Evolutionary conservation across 2,113 vertebrate species (phyloP).

Genomic region (Dicaeum eximium): DNA sequence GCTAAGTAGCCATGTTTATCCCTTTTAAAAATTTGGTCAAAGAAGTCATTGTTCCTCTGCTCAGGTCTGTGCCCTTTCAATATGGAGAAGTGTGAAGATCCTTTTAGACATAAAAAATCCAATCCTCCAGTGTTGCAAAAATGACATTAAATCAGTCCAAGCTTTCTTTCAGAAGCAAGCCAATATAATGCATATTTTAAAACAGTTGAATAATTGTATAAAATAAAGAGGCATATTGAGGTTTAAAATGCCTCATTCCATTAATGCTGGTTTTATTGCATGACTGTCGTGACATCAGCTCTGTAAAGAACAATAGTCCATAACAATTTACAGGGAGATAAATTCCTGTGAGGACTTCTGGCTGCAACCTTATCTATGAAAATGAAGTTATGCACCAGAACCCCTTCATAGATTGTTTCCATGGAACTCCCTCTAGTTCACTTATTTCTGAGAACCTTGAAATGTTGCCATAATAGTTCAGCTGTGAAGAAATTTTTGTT

Average conservation of each 20-base stretch:
- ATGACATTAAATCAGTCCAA: neutral
- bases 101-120: conserved; percentile 20
- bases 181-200: neutral
- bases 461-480: conserved; percentile 8
- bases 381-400: conserved; percentile 31
- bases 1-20: neutral
- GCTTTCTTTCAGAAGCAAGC: neutral
- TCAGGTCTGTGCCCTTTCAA: neutral
- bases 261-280: neutral
- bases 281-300: neutral
- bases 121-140: conserved; percentile 35
- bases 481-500: neutral
- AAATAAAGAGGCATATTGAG: neutral
- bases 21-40: conserved; percentile 32
- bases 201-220: neutral
- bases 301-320: neutral
- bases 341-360: neutral
- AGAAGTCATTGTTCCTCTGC: conserved; percentile 23
- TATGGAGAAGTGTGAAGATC: conserved; percentile 33
- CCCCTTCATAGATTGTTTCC: neutral
- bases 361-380: conserved; percentile 22
- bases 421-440: neutral
- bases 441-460: conserved; percentile 26
- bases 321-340: neutral
- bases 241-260: neutral